Conservation (phyloP, 1,140 invertebrate genomes). For the Drosophila carrolli region DNA sequence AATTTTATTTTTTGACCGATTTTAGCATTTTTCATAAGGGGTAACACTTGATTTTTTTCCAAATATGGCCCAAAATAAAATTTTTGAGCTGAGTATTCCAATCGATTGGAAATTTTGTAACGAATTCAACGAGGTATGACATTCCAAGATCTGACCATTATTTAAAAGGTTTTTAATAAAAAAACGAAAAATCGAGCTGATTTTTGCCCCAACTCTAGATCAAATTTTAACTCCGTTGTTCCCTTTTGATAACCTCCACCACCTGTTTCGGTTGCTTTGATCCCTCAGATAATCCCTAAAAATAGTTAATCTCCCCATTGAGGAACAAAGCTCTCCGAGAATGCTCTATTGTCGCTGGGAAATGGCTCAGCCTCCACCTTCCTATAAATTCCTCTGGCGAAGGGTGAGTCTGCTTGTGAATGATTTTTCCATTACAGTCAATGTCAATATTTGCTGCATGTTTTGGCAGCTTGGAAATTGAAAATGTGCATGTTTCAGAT, state of each 20-base stretch:
- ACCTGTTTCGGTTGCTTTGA: not conserved
- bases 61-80: no score
- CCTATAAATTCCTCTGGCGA: not conserved
- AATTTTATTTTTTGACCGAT: no score
- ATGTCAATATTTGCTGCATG: conserved; percentile 78
- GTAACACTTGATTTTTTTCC: no score
- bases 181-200: no score
- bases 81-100: no score
- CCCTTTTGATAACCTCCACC: not conserved
- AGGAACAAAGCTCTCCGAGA: not conserved
- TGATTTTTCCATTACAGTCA: conserved; percentile 77
- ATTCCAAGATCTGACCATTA: no score
- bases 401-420: conserved; percentile 18
- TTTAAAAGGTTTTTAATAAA: no score
- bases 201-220: no score
- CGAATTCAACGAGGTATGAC: no score
- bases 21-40: no score
- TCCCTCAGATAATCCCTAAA: not conserved
- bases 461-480: conserved; percentile 79
- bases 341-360: conserved; percentile 2
- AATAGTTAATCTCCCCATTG: not conserved
- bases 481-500: conserved; percentile 53
- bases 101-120: no score
- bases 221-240: not conserved
- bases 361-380: not conserved